Evolutionary conservation across 2,113 vertebrate species (phyloP).

Genomic region (Tichodroma muraria): DNA sequence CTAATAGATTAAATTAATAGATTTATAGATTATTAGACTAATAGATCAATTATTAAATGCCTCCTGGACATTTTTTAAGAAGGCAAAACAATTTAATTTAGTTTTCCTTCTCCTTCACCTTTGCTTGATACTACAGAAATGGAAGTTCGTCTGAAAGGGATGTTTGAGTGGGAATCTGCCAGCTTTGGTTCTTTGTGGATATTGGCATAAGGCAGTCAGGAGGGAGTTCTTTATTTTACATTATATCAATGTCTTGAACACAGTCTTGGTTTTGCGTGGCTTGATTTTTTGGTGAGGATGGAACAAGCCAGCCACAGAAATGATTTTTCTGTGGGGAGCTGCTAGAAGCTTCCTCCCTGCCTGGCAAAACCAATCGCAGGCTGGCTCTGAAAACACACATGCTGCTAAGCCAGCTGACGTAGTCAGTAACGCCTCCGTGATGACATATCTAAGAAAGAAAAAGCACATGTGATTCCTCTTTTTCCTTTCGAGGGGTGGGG

Average conservation of each 20-base stretch:
- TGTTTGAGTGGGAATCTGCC: neutral
- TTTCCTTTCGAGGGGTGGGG: no score
- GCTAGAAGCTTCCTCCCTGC: neutral
- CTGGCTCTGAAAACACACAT: neutral
- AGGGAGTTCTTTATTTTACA: neutral
- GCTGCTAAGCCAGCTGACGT: neutral
- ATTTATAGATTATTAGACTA: no score
- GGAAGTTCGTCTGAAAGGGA: neutral
- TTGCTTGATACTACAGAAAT: neutral
- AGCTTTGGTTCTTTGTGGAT: neutral
- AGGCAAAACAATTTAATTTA: neutral
- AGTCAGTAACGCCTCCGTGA: neutral
- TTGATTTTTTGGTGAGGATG: neutral
- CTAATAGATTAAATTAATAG: no score
- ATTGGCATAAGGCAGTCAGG: neutral
- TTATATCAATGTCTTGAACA: neutral
- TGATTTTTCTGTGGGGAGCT: neutral
- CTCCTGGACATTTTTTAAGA: neutral
- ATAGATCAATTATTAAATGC: no score
- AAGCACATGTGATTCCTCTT: neutral
- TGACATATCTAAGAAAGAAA: neutral
- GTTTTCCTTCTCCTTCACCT: neutral
- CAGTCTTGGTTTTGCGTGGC: neutral
- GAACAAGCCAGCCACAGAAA: neutral
- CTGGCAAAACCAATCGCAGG: neutral